Conservation (phyloP, 1,140 invertebrate genomes). For the Lasioglossum baleicum region DNA sequence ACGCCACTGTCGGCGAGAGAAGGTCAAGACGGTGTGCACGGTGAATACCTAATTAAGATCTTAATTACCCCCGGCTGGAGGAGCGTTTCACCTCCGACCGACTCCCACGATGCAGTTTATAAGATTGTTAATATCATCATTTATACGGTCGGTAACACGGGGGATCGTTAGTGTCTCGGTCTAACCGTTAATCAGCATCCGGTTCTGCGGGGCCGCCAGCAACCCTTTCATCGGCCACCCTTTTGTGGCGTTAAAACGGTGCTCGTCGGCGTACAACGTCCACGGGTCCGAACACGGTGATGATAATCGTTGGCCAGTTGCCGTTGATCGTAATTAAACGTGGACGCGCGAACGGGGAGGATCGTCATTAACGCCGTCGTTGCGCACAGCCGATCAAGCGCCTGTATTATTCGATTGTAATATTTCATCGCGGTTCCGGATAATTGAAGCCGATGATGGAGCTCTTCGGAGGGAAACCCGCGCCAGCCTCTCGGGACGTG, state of each 20-base stretch:
- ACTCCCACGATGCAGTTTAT: slow-evolving; percentile 75
- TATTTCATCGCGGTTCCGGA: slow-evolving; percentile 41
- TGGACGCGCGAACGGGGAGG: slow-evolving; percentile 12
- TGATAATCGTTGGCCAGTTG: slow-evolving; percentile 34
- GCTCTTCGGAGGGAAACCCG: background rate
- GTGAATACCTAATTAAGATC: slow-evolving; percentile 78
- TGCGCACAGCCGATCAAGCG: slow-evolving; percentile 13
- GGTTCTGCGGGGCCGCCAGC: slow-evolving; percentile 47
- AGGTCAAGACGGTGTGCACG: slow-evolving; percentile 47
- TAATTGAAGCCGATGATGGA: slow-evolving; percentile 38
- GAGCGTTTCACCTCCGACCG: slow-evolving; percentile 71
- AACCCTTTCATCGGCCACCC: slow-evolving; percentile 58
- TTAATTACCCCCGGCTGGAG: slow-evolving; percentile 70
- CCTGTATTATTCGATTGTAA: slow-evolving; percentile 50
- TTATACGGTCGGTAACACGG: slow-evolving; percentile 63
- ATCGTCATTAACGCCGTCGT: slow-evolving; percentile 36
- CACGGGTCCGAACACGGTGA: slow-evolving; percentile 10
- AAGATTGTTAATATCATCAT: slow-evolving; percentile 74
- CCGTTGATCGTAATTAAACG: slow-evolving; percentile 38
- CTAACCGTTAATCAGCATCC: slow-evolving; percentile 57
- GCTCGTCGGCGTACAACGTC: slow-evolving; percentile 16
- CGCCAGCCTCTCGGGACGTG: background rate
- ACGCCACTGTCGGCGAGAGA: slow-evolving; percentile 18
- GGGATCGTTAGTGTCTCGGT: slow-evolving; percentile 62
- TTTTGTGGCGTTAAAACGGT: slow-evolving; percentile 49